A percentile compares a stretch with the other conserved stretches of the same genome.
Evolutionary conservation across 2,888 invertebrate species (phyloP).

Genomic region (Leptura quadrifasciata): DNA sequence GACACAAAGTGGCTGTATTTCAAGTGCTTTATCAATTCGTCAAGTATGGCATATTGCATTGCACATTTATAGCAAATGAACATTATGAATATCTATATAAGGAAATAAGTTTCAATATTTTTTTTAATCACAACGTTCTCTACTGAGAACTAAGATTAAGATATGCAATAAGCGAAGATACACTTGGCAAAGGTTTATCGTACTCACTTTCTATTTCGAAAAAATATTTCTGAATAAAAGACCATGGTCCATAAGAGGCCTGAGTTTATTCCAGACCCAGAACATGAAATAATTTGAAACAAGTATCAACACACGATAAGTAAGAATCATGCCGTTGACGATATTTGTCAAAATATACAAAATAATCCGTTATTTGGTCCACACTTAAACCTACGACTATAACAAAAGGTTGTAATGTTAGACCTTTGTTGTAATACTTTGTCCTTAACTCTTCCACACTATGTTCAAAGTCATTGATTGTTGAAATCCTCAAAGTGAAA

Average conservation of each 20-base stretch:
- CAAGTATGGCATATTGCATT: no score
- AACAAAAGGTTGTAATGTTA: neutral
- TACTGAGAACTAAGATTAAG: no score
- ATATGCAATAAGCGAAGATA: no score
- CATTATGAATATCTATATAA: no score
- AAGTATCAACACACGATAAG: neutral
- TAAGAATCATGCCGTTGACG: neutral
- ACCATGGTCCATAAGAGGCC: neutral
- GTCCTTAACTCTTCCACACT: neutral
- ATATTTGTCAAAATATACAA: neutral
- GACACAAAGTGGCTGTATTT: no score
- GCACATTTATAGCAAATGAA: no score
- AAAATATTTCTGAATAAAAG: neutral
- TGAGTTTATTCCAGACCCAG: neutral
- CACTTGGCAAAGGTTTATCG: no score
- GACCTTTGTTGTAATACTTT: neutral
- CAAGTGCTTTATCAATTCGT: no score
- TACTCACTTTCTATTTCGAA: no score
- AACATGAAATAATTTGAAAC: neutral
- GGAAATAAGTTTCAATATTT: no score
- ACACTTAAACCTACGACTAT: neutral
- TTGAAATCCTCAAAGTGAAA: neutral
- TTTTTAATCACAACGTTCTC: no score
- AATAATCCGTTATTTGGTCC: neutral
- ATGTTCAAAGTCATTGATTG: neutral